Evolutionary conservation across 2,888 invertebrate genomes (phyloP), one percentile per base, ranked within the genome.

Genomic region (Liodrosophila aerea): DNA sequence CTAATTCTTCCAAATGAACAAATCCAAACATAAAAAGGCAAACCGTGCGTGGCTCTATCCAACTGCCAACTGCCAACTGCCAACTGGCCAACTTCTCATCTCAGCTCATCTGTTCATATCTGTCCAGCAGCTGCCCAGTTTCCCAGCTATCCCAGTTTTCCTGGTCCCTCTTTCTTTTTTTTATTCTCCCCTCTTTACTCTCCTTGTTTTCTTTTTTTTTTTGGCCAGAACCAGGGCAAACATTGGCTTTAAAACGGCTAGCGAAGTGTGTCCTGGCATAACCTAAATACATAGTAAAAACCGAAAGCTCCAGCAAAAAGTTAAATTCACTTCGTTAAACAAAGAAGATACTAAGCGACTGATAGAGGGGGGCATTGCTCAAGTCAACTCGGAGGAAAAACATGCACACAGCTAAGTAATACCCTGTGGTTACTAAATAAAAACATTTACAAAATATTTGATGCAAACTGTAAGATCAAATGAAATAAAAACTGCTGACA

Each of bases 1-100:
- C 57, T 36, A 77, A 66, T 76, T 81, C 64, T 81, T 84, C 70
- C 81, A 69, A 81, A 64, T 81, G 84, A 84, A 69, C 74, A 67
- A 68, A 59, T 64, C 60, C 61, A 41, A 62, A 58, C 46, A 63
- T 36, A 57, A 59, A 73, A 57, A 46, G 50, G 37, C 53, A 46
- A 53, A 57, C 34, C 51, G 57, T 64, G 58, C 43, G 58, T 58
- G 34, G 11, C 51, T 34, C 46, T n/a, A n/a, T n/a, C 50, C 13
- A 30, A 29, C 46, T 34, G 34, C 22, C 22, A 22, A 22, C 22
- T 22, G 2, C 50, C 13, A 30, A 29, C 46, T 34, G 34, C 22
- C 22, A 22, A 22, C 22, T 22, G 2, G 2, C 22, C 22, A 22
- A 4, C 22, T 22, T 5, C 22, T 22, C 22, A 22, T 22, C 22